Base-by-base conservation (phyloP, 2,888 invertebrate species). In the Acleris laterana region DNA sequence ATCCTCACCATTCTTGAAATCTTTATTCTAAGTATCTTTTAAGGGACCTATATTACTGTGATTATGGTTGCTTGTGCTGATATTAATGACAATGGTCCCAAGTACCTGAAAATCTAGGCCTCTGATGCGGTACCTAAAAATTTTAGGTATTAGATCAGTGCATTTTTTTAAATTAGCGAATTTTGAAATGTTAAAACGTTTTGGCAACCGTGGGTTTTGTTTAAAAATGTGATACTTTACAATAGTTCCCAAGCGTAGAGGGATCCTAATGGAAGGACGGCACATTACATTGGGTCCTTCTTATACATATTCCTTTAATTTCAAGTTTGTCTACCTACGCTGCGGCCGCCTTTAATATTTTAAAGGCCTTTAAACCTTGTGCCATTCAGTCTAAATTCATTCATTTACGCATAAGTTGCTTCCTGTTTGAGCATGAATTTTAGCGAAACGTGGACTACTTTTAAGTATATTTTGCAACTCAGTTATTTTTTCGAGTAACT, bases 31-130 rank as follows among this genome's bases (percentile, higher is more conserved):
- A n/a, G n/a, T n/a, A 38, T 38, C 51, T 44, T 46, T 62, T 57
- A 62, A 85, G 84, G 87, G 87, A 85, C 82, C 84, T 87, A 78
- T 75, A 75, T 76, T 81, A 81, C 78, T 75, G 77, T 90, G 90
- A 90, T 91, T 88, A 91, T 89, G 90, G 87, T 77, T 88, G 84
- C 55, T 77, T 71, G 64, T 52, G 13, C 82, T 90, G 90, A 92
- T 92, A 90, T 91, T 85, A 84, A 85, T 88, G 85, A 84, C 81
- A 84, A 82, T 92, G 92, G 92, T 93, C 92, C 92, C 92, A 85
- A 79, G 83, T 87, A 87, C 85, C 87, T 85, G 82, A 83, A 85
- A 82, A 83, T 79, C 82, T 90, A 89, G 86, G 87, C 85, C 85
- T 83, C 80, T 78, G 80, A 80, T 80, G 79, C 42, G 60, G 38